Percentiles rank a stretch among this genome's conserved stretches.
Evolutionary conservation across 2,113 vertebrate species (phyloP).

Genomic region (Gadus macrocephalus): DNA sequence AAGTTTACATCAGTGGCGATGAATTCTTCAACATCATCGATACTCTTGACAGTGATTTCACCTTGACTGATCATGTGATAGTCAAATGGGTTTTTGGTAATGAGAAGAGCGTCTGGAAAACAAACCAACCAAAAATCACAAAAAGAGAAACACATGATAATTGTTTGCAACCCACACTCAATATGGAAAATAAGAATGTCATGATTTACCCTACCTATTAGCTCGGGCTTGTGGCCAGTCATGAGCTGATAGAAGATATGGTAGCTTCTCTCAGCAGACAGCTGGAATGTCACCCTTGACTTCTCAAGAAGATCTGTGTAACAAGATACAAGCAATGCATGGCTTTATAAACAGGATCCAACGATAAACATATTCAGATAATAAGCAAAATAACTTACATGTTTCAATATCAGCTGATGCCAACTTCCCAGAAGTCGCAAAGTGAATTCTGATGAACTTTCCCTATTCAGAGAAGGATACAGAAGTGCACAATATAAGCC

Average conservation of each 20-base stretch:
- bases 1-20: conserved; percentile 57
- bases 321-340: conserved; percentile 50
- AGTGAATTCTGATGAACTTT: conserved; percentile 94
- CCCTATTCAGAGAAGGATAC: conserved; percentile 55
- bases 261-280: conserved; percentile 75
- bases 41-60: conserved; percentile 65
- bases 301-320: conserved; percentile 62
- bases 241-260: conserved; percentile 75
- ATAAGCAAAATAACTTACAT: conserved; percentile 72
- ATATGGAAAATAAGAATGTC: neutral
- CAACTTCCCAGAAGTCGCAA: conserved; percentile 86
- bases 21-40: conserved; percentile 62
- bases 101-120: conserved; percentile 68
- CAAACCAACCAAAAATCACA: conserved; percentile 17
- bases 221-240: conserved; percentile 70
- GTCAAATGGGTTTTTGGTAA: conserved; percentile 63
- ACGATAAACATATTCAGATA: neutral
- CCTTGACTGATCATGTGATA: conserved; percentile 62
- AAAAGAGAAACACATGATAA: neutral
- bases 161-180: neutral
- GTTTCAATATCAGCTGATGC: conserved; percentile 96
- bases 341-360: neutral
- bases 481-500: neutral
- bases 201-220: conserved; percentile 53
- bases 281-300: conserved; percentile 60